Evolutionary conservation across 1,140 invertebrate species (phyloP).

Genomic region (Danaus plexippus): DNA sequence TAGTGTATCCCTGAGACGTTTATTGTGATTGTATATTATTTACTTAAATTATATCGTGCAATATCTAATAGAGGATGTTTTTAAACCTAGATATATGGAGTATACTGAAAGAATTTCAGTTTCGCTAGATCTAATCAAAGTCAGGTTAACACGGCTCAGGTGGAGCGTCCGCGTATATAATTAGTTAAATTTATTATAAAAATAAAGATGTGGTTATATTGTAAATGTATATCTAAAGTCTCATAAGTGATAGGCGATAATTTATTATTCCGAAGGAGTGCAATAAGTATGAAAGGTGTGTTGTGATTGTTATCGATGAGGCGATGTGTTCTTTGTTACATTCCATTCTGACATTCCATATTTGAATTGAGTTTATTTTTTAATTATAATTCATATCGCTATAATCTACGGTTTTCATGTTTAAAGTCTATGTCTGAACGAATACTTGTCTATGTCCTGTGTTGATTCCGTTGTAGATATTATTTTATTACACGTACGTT

Average conservation of each 20-base stretch:
- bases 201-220: constrained; percentile 65
- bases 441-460: constrained; percentile 37
- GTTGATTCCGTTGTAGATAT: constrained; percentile 54
- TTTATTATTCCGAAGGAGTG: constrained; percentile 64
- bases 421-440: constrained; percentile 28
- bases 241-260: constrained; percentile 60
- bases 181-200: constrained; percentile 71
- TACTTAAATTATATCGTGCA: constrained; percentile 29
- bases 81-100: constrained; percentile 11
- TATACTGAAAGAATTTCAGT: constrained; percentile 43
- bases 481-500: constrained; percentile 58
- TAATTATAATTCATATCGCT: constrained; percentile 44
- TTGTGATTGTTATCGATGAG: constrained; percentile 61
- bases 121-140: constrained; percentile 25
- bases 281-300: constrained; percentile 63
- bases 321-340: constrained; percentile 49
- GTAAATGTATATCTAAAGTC: constrained; percentile 67
- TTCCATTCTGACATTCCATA: constrained; percentile 57
- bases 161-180: constrained; percentile 44
- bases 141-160: constrained; percentile 20
- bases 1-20: constrained; percentile 14
- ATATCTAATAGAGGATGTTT: constrained; percentile 22
- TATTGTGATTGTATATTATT: constrained; percentile 19
- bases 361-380: constrained; percentile 34
- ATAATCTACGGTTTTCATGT: constrained; percentile 31